Conservation (phyloP, 2,888 invertebrate species). For the Andricus quercusramuli region DNA sequence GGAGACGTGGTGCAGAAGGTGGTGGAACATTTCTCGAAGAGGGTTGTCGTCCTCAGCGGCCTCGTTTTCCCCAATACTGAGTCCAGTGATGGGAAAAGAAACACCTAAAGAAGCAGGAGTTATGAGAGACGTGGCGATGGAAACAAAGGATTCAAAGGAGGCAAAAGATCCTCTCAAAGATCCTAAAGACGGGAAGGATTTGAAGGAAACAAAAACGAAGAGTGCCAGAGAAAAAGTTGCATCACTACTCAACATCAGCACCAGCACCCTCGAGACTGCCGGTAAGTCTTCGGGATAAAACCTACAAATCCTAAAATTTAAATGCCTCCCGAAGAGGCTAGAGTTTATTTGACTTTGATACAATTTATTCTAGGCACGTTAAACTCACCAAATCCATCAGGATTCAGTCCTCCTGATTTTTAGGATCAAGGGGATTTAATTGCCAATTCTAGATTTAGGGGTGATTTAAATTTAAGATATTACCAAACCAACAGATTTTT, state of each 20-base stretch:
- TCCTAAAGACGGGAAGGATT: conserved; percentile 26
- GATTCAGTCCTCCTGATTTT: background rate
- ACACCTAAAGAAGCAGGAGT: conserved; percentile 55
- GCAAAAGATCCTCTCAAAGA: conserved; percentile 48
- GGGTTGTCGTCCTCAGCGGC: conserved; percentile 66
- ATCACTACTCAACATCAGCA: background rate
- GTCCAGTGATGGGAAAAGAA: conserved; percentile 68
- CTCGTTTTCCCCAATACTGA: conserved; percentile 69
- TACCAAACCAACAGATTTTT: background rate
- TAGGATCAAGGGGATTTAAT: background rate
- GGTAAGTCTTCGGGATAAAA: conserved; percentile 52
- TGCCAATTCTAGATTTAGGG: background rate
- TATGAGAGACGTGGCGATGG: conserved; percentile 45
- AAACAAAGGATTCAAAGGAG: conserved; percentile 54
- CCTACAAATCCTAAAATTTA: background rate
- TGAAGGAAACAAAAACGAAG: conserved; percentile 45
- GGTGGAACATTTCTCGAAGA: conserved; percentile 78
- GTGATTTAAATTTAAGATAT: background rate
- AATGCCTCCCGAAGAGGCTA: background rate
- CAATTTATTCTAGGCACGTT: background rate
- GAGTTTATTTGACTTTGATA: background rate
- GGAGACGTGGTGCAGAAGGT: conserved; percentile 85
- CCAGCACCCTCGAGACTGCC: conserved; percentile 26
- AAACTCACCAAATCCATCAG: background rate
- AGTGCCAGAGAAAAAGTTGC: conserved; percentile 46